Evolutionary conservation across 2,797 vertebrate genomes (phyloP).

Genomic region (Geranospiza caerulescens): DNA sequence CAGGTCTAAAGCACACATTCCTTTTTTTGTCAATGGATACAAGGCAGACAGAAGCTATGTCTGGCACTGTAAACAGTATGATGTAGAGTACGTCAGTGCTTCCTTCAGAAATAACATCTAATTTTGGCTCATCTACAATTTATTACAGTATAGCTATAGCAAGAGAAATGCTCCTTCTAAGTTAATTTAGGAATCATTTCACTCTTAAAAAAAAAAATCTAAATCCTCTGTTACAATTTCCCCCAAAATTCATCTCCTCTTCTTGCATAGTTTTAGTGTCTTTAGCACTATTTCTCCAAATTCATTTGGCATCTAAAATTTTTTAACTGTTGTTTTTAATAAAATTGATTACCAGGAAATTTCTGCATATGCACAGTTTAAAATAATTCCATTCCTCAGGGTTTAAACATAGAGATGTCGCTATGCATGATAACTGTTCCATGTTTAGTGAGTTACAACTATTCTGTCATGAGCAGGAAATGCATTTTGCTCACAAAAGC

Average conservation of each 20-base stretch:
- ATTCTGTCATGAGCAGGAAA: slow-evolving; percentile 38
- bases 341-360: slow-evolving; percentile 63
- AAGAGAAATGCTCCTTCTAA: background rate
- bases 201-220: background rate
- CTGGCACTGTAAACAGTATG: background rate
- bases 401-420: slow-evolving; percentile 42
- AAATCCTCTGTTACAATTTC: background rate
- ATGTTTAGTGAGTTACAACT: slow-evolving; percentile 46
- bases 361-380: slow-evolving; percentile 48
- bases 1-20: background rate
- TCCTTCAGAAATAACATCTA: background rate
- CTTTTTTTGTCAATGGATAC: background rate
- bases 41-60: background rate
- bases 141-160: background rate
- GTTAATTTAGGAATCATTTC: background rate
- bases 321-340: slow-evolving; percentile 36
- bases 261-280: background rate
- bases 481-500: slow-evolving; percentile 43
- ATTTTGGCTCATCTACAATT: background rate
- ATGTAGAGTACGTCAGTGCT: background rate
- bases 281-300: slow-evolving; percentile 29
- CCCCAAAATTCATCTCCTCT: background rate
- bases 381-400: slow-evolving; percentile 57
- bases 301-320: background rate
- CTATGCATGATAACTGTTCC: background rate